A percentile compares a stretch with the other conserved stretches of the same genome.
Conservation (phyloP, 2,797 vertebrate species). For the Coilia nasus region DNA sequence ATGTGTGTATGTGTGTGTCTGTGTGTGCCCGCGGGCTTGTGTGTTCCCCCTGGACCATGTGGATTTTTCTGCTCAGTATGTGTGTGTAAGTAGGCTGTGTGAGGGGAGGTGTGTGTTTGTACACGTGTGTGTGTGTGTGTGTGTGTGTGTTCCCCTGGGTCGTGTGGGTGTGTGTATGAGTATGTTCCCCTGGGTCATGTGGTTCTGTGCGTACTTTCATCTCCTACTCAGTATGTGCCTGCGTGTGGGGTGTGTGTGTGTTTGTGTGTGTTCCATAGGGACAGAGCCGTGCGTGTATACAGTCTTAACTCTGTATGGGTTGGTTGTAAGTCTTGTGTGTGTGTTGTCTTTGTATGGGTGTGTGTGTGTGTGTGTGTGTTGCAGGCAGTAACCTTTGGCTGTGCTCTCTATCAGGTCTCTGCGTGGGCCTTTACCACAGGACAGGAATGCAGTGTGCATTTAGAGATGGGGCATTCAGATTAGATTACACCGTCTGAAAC, state of each 20-base stretch:
- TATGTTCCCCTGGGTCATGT: background rate
- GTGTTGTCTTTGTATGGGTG: constrained; percentile 34
- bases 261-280: background rate
- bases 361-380: constrained; percentile 42
- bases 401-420: background rate
- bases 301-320: background rate
- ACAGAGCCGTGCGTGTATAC: background rate
- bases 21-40: background rate
- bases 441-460: constrained; percentile 61
- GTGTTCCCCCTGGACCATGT: background rate
- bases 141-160: background rate
- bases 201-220: background rate
- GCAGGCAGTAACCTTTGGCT: constrained; percentile 31
- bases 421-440: constrained; percentile 37
- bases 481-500: constrained; percentile 42
- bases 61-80: background rate
- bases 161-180: background rate
- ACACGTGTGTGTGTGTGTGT: background rate
- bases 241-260: background rate
- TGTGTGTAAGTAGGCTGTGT: background rate
- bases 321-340: background rate
- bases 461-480: constrained; percentile 52
- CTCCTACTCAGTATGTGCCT: background rate
- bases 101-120: background rate
- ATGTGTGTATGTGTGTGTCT: background rate